Base-by-base conservation (phyloP, 2,888 invertebrate genomes). In the Flabesymbios commensalis region DNA sequence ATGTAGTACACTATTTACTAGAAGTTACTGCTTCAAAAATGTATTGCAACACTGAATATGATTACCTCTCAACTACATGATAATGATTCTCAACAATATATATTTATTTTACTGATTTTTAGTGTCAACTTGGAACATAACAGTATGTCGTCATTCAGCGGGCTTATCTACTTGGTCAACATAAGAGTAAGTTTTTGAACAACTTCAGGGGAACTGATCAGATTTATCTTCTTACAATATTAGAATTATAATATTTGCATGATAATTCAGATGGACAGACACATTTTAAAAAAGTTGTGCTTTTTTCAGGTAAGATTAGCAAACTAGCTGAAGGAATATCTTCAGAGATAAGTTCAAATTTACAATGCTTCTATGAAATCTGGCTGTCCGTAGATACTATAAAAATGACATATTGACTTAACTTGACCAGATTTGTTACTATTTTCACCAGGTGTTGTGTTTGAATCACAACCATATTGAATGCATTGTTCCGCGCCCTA, bases 81-180 rank as follows among this genome's bases (percentile, higher is more conserved):
- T n/a, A n/a, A n/a, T n/a, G n/a, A n/a, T n/a, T n/a, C n/a, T n/a
- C n/a, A n/a, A n/a, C n/a, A n/a, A n/a, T n/a, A n/a, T n/a, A n/a
- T n/a, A n/a, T n/a, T n/a, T n/a, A n/a, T n/a, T n/a, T n/a, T n/a
- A n/a, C n/a, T n/a, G n/a, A 45, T 19, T 57, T 61, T 57, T 72
- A 81, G 82, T 71, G 70, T 83, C 10, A 83, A 83, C 61, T 62
- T 83, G 43, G 83, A 83, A 65, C 76, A 82, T 70, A 83, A 83
- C 70, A 78, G 78, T 58, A 69, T 83, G 59, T 80, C 79, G 10
- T 79, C 79, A 3, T 79, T 83, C 63, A 76, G 77, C 67, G 82
- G 83, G 4, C 68, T 83, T n/a, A 72, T 79, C 48, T 68, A 78
- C 63, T 70, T 83, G 26, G 73, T 75, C 36, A 81, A 80, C 64